A percentile compares a stretch with the other conserved stretches of the same genome.
Conservation (phyloP, 2,797 vertebrate species). For the Microctenopoma steveboyesi region DNA sequence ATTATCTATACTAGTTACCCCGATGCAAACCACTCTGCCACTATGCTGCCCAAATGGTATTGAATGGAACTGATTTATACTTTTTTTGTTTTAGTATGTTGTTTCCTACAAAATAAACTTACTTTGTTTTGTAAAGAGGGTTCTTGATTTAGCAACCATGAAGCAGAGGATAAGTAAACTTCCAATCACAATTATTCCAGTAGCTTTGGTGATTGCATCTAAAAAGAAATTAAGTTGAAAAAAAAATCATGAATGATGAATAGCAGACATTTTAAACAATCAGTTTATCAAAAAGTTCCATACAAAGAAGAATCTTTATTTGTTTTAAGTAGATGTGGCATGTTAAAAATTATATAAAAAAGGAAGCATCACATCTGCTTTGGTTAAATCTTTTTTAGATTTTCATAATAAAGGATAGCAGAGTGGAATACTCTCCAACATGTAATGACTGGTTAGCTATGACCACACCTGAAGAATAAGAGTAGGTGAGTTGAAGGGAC, state of each 20-base stretch:
- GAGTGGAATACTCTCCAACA: neutral
- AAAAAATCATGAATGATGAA: neutral
- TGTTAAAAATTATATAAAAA: neutral
- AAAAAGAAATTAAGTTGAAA: conserved; percentile 8
- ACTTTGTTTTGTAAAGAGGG: conserved; percentile 49
- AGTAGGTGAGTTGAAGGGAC: conserved; percentile 4
- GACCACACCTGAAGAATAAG: conserved; percentile 50
- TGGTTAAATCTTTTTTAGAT: neutral
- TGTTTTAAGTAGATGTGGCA: neutral
- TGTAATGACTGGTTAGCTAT: neutral
- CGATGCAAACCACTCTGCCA: too few relatives aligned
- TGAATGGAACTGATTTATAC: neutral
- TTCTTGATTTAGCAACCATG: conserved; percentile 23
- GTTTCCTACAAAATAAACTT: conserved; percentile 23
- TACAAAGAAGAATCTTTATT: neutral
- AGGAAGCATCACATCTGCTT: neutral
- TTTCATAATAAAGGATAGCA: neutral
- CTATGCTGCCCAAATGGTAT: too few relatives aligned
- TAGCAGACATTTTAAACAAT: neutral
- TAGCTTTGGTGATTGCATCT: conserved; percentile 23
- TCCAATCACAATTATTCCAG: conserved; percentile 21
- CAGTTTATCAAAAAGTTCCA: neutral
- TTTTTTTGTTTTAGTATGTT: neutral
- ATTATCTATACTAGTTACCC: too few relatives aligned
- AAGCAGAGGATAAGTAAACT: conserved; percentile 27